A percentile compares a stretch with the other conserved stretches of the same genome.
phyloP scores from a whole-genome alignment of 1,140 invertebrate species.

The Helicoverpa zea region DNA sequence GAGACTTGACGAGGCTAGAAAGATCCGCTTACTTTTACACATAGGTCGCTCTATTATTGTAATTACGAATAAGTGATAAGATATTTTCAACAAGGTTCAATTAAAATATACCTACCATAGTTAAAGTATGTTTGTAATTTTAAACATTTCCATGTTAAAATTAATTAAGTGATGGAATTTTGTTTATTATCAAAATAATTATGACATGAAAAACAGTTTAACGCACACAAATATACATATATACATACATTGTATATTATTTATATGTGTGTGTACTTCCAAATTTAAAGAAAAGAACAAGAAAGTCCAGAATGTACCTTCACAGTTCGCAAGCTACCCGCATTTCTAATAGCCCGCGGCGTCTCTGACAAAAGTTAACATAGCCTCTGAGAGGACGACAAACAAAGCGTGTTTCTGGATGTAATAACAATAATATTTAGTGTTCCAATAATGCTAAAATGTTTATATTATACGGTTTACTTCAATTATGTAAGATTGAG shows the following conservation, averaged over 20 bases:
- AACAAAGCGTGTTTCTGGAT: slow-evolving; percentile 47
- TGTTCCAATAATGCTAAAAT: slow-evolving; percentile 50
- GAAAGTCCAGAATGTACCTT: not conserved
- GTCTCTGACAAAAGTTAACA: slow-evolving; percentile 41
- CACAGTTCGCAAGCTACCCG: not conserved
- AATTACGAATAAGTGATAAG: too few species aligned
- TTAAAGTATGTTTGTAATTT: too few species aligned
- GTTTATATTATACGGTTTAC: slow-evolving; percentile 29
- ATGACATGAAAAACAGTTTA: not conserved
- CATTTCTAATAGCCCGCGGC: slow-evolving; percentile 10
- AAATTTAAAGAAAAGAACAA: slow-evolving; percentile 8
- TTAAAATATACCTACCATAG: too few species aligned
- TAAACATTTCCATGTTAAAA: too few species aligned
- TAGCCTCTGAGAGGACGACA: slow-evolving; percentile 40
- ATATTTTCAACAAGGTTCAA: too few species aligned
- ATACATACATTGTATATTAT: not conserved
- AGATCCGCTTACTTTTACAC: too few species aligned
- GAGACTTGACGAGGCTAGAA: too few species aligned
- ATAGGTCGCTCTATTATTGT: too few species aligned
- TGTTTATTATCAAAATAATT: too few species aligned
- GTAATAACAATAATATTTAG: slow-evolving; percentile 40
- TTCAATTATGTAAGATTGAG: not conserved
- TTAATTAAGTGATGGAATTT: too few species aligned
- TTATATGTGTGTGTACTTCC: not conserved
- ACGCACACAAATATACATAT: not conserved